Conservation (phyloP, 1,140 invertebrate genomes). For the Brachionus sp. region DNA sequence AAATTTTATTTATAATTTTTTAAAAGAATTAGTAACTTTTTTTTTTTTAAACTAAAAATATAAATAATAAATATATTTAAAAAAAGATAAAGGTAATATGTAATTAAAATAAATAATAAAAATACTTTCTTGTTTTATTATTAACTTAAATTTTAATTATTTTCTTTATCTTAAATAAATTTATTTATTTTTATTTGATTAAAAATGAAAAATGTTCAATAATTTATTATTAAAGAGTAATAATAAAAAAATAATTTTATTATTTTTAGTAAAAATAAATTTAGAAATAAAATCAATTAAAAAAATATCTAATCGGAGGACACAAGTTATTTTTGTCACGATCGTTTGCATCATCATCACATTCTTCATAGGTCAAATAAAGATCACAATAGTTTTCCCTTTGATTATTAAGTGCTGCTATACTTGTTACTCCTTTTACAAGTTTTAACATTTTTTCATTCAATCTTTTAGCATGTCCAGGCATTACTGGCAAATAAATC, state of each 20-base stretch:
- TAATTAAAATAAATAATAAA: no score
- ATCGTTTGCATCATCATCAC: constrained; percentile 13
- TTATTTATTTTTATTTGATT: no score
- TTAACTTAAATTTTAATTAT: no score
- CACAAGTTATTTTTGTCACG: constrained; percentile 41
- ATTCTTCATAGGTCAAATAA: constrained; percentile 41
- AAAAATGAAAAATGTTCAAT: background rate
- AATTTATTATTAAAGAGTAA: background rate
- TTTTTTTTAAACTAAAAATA: no score
- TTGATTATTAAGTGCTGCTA: background rate
- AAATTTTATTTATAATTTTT: background rate
- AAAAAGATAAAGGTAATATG: no score
- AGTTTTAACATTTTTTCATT: constrained; percentile 46
- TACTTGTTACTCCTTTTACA: constrained; percentile 1
- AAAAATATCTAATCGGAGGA: constrained; percentile 44
- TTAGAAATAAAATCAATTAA: background rate
- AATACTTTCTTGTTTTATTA: no score
- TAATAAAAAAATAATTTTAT: background rate
- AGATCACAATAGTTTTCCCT: constrained; percentile 17
- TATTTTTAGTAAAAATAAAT: background rate
- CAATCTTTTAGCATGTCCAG: constrained; percentile 47
- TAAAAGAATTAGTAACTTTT: no score
- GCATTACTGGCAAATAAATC: constrained; percentile 48
- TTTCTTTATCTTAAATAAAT: no score
- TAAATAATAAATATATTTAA: no score